Percentiles rank a stretch among this genome's conserved stretches.
These are phyloP conservation scores for Pelobates cultripes DNA, from an alignment of 2,797 vertebrate species.

Conservation along the genomic window DNA sequence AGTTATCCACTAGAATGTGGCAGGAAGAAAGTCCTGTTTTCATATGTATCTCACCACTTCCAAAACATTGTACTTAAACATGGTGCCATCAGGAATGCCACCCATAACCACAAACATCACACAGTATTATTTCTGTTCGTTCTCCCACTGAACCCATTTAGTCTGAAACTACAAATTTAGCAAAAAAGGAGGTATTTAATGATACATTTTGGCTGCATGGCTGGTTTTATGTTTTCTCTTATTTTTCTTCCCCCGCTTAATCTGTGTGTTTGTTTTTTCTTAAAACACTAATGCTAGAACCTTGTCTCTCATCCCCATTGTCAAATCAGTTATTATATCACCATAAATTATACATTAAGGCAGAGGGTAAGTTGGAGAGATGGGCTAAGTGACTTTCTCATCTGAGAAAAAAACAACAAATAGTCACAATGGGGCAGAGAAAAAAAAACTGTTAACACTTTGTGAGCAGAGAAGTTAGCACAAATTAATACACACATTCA, in stretches of 20 bases:
- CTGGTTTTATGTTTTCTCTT: constrained; percentile 76
- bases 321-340: constrained; percentile 82
- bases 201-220: constrained; percentile 76
- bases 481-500: no score
- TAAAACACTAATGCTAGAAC: constrained; percentile 80
- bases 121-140: constrained; percentile 40
- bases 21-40: constrained; percentile 46
- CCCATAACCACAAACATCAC: constrained; percentile 39
- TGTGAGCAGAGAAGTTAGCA: not conserved
- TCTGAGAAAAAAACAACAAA: constrained; percentile 75
- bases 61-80: constrained; percentile 30
- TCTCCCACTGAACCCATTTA: constrained; percentile 68
- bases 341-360: constrained; percentile 79
- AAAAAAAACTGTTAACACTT: constrained; percentile 30
- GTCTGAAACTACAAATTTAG: constrained; percentile 79
- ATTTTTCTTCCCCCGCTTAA: constrained; percentile 81
- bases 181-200: constrained; percentile 80
- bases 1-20: constrained; percentile 55
- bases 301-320: constrained; percentile 82
- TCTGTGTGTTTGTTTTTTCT: constrained; percentile 79
- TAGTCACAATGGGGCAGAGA: constrained; percentile 44
- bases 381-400: constrained; percentile 72
- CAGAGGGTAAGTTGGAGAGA: constrained; percentile 78
- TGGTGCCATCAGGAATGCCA: constrained; percentile 50
- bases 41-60: constrained; percentile 17